Percentiles rank a stretch among this genome's conserved stretches.
Evolutionary conservation across 1,140 invertebrate species (phyloP).

Genomic region (Parapsyche elsis): DNA sequence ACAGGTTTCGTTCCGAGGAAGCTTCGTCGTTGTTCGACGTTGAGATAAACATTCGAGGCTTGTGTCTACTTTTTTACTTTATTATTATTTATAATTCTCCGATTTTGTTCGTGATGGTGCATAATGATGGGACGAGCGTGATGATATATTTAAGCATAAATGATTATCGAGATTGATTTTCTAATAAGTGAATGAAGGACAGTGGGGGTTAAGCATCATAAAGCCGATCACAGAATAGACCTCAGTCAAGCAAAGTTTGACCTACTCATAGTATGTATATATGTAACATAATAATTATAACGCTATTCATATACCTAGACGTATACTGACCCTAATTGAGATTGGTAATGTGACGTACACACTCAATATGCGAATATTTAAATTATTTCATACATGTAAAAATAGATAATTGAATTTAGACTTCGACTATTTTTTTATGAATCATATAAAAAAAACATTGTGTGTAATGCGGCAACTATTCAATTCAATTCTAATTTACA

Average conservation of each 20-base stretch:
- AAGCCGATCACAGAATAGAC: too few relatives aligned
- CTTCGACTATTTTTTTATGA: not conserved
- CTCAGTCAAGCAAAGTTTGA: too few relatives aligned
- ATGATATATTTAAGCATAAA: too few relatives aligned
- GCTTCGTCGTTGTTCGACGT: not conserved
- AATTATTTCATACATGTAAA: not conserved
- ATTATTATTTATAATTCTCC: not conserved
- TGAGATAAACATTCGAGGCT: too few relatives aligned
- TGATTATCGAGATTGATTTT: too few relatives aligned
- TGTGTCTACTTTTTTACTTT: not conserved
- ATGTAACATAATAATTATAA: too few relatives aligned
- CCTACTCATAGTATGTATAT: too few relatives aligned
- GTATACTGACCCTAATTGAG: too few relatives aligned
- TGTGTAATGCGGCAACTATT: not conserved
- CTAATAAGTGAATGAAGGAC: too few relatives aligned
- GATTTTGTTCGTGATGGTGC: not conserved
- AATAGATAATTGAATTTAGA: not conserved
- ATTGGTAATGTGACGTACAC: not conserved
- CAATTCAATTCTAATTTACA: not conserved
- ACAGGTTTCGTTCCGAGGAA: not conserved
- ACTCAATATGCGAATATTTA: not conserved
- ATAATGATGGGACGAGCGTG: not conserved
- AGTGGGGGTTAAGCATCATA: too few relatives aligned
- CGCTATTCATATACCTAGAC: too few relatives aligned
- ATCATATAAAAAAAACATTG: not conserved